Base-by-base conservation (phyloP, 2,888 invertebrate species). In the Pachycephus smyrnensis region DNA sequence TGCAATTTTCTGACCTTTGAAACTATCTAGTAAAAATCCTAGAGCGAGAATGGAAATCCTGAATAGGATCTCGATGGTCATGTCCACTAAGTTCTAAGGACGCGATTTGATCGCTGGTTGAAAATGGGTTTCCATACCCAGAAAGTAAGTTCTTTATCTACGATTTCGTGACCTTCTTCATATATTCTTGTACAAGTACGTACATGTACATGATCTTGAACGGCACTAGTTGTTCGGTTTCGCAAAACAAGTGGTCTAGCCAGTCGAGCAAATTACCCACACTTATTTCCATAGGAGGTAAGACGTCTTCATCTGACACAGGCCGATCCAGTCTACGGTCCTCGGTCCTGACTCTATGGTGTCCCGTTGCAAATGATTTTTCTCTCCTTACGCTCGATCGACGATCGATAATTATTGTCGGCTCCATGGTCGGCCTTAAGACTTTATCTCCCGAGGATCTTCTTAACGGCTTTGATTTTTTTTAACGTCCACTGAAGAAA, bases 241-340 rank as follows among this genome's bases (percentile, higher is more conserved):
- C 83, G 86, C 85, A 85, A 87, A 89, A 89, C 89, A 88, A 89
- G 89, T 87, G 86, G 89, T 89, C 88, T 89, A 89, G 89, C 89
- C 88, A 89, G 89, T 89, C 86, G 89, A 86, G 89, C 89, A 89
- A 90, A 90, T 90, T 90, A 88, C 87, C 87, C 84, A 88, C 89
- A 86, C 88, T 89, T 86, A 86, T 86, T 87, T 82, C 83, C 76
- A 74, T 78, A 69, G 78, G 80, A 78, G 79, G 80, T 80, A 79
- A 85, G 86, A 89, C 88, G 86, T 88, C 89, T 89, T 88, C 89
- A 89, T 89, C 86, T 82, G 84, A 84, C 37, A 32, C 75, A 31
- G 73, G 76, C 77, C 75, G 76, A 80, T 74, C 76, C 75, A 77
- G 78, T 71, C 78, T 78, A 69, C 78, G 80, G 76, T 74, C 69